phyloP scores from a whole-genome alignment of 2,113 vertebrate species.

The Tauraco erythrolophus region DNA sequence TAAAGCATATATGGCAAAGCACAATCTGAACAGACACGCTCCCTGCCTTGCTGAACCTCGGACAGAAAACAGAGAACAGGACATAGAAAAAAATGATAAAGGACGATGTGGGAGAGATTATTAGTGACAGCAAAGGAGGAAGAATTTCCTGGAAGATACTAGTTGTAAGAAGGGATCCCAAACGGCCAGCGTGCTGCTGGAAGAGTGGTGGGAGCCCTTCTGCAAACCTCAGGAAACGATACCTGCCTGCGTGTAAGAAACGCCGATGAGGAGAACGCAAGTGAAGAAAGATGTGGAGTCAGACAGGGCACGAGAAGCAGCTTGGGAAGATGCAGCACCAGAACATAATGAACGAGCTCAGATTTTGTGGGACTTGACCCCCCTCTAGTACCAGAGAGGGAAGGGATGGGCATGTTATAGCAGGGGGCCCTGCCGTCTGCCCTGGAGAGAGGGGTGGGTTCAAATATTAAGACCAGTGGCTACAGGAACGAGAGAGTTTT shows the following conservation, averaged over 20 bases:
- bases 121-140: background rate
- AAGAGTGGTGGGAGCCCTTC: background rate
- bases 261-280: background rate
- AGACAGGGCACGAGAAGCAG: background rate
- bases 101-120: slow-evolving; percentile 9
- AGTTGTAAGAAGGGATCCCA: background rate
- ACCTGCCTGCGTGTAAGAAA: background rate
- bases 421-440: background rate
- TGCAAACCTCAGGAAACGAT: background rate
- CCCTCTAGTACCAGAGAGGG: background rate
- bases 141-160: slow-evolving; percentile 6
- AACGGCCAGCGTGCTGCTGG: background rate
- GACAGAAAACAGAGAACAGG: slow-evolving; percentile 10
- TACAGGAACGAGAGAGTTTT: background rate
- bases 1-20: background rate
- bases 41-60: background rate
- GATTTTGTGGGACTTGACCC: background rate
- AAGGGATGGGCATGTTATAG: background rate
- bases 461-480: background rate
- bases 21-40: background rate
- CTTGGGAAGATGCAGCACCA: background rate
- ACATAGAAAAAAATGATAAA: background rate
- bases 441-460: background rate
- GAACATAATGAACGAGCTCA: background rate
- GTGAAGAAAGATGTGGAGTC: background rate